phyloP scores from a whole-genome alignment of 2,797 vertebrate species.

The Luscinia megarhynchos region DNA sequence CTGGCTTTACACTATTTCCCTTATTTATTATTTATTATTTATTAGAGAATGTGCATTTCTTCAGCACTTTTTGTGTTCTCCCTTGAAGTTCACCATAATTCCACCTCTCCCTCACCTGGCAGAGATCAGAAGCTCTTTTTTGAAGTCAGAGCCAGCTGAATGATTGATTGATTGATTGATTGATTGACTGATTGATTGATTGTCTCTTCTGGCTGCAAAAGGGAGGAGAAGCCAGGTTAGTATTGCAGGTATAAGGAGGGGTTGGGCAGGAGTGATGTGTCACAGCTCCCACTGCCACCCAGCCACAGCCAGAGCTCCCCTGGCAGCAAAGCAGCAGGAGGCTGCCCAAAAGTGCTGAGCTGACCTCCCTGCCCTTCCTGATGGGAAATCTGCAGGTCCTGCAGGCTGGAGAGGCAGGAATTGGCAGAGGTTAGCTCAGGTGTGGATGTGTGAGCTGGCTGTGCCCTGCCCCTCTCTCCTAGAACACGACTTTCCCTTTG shows the following conservation, averaged over 20 bases:
- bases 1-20: neutral
- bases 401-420: neutral
- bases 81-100: neutral
- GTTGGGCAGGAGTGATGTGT: neutral
- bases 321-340: neutral
- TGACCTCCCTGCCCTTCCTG: neutral
- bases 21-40: neutral
- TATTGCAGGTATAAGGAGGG: neutral
- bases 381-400: neutral
- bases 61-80: neutral
- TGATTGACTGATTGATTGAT: too few relatives aligned
- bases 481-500: neutral
- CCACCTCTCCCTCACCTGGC: fast-evolving
- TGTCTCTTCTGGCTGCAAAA: neutral
- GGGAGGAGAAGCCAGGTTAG: neutral
- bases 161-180: too few relatives aligned
- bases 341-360: neutral
- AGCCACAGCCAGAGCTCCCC: neutral
- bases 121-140: neutral
- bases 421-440: neutral
- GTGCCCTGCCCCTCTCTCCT: neutral
- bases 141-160: neutral
- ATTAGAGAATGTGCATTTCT: neutral
- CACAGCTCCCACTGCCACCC: neutral
- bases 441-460: neutral